Conservation (phyloP, 2,797 vertebrate species). For the Emydoidea blandingii region DNA sequence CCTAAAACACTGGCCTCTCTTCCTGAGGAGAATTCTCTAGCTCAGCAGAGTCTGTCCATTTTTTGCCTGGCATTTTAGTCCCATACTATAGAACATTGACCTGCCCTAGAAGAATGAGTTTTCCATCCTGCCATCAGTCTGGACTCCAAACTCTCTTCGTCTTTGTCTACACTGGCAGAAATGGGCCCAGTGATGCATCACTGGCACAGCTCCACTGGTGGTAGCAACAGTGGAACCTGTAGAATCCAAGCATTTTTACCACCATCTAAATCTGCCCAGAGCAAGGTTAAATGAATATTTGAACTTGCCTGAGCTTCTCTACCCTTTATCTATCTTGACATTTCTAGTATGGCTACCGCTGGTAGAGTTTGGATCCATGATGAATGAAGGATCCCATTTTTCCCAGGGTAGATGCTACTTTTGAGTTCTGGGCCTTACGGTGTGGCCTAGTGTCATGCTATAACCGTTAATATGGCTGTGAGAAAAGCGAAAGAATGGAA, state of each 20-base stretch:
- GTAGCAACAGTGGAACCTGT: background rate
- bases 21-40: background rate
- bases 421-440: background rate
- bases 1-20: background rate
- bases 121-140: background rate
- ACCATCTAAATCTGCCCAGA: background rate
- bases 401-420: background rate
- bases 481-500: background rate
- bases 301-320: background rate
- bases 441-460: background rate
- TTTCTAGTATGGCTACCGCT: background rate
- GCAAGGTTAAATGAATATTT: background rate
- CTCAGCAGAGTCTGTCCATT: background rate
- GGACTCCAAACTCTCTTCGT: background rate
- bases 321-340: background rate
- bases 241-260: background rate
- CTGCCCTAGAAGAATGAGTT: background rate
- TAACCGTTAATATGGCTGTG: background rate
- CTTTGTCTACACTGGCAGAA: background rate
- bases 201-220: background rate
- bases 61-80: background rate
- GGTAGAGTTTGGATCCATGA: background rate
- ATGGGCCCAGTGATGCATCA: background rate
- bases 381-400: background rate
- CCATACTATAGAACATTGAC: background rate